These are phyloP conservation scores for Paramisgurnus dabryanus DNA, from an alignment of 2,113 vertebrate species.

Conservation along the genomic window DNA sequence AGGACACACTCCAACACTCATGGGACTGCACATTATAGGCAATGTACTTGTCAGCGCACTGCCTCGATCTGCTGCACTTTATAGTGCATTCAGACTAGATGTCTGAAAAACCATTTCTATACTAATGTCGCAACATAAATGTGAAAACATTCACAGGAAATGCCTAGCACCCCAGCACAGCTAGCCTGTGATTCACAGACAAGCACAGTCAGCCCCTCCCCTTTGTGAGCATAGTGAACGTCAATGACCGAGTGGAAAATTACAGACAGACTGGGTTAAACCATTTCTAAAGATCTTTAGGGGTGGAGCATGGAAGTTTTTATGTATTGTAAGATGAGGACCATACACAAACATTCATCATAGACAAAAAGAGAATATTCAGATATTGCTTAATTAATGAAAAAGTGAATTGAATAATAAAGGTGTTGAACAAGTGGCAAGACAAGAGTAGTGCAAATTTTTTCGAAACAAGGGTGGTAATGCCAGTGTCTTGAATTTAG, in stretches of 20 bases:
- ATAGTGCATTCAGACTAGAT: background rate
- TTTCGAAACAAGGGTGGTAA: background rate
- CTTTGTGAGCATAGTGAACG: slow-evolving; percentile 44
- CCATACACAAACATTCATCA: background rate
- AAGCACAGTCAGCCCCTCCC: slow-evolving; percentile 49
- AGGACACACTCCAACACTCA: background rate
- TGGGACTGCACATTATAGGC: background rate
- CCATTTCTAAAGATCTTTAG: slow-evolving; percentile 38
- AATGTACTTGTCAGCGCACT: background rate
- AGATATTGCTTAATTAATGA: background rate
- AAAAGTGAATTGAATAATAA: background rate
- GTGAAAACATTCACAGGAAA: slow-evolving; percentile 3
- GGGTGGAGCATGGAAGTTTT: background rate
- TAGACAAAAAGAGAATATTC: background rate
- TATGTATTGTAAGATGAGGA: background rate
- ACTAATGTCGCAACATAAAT: background rate
- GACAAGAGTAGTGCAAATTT: too few species aligned
- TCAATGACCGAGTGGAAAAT: slow-evolving; percentile 52
- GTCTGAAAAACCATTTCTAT: background rate
- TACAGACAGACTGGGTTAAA: slow-evolving; percentile 41
- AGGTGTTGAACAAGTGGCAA: slow-evolving; percentile 3
- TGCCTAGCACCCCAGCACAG: slow-evolving; percentile 20
- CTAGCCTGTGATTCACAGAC: slow-evolving; percentile 24
- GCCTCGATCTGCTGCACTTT: background rate
- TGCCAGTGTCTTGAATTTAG: background rate